Base-by-base conservation (phyloP, 2,888 invertebrate species). In the Leucozona laternaria region DNA sequence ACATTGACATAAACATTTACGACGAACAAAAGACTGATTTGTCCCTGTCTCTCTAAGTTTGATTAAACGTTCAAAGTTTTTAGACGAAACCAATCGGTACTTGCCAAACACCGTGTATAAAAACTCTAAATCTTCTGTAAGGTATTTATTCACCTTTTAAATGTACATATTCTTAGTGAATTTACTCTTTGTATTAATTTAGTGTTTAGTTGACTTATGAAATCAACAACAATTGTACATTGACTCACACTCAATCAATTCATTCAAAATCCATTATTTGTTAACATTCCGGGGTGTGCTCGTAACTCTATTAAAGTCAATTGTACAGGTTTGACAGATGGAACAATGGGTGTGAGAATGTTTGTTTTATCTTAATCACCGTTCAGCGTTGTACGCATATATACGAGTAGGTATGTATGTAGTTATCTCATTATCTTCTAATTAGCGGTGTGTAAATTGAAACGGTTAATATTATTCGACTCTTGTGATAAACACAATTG, bases 401-500 rank as follows among this genome's bases (percentile, higher is more conserved):
- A 6, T 15, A 2, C 7, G 15, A 28, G 6, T 31, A 45, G 20
- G 13, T 48, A 48, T n/a, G 37, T 34, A 5, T 22, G 37, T 43
- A 58, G 57, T 13, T 62, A 40, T 77, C 50, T 57, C 45, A 17
- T 28, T 25, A 28, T 64, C 40, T 58, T 22, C 43, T 72, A 40
- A 55, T 71, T 79, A 71, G 53, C 64, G 57, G 25, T 28, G 50
- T 43, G 71, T 58, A 43, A 84, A 57, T 71, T 71, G 57, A 64
- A 48, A 58, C 40, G 43, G 73, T 62, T 45, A 55, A 45, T 62
- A 70, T 22, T 1, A 31, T 57, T 60, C 43, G 43, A 17, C 58
- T 57, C 20, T 58, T 68, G 25, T 62, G 76, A 57, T 57, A 70
- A 76, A 76, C 62, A 81, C 70, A 55, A 31, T 5, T 3, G 13